Percentiles rank a stretch among this genome's conserved stretches.
These are phyloP conservation scores for Corythornis cristatus DNA, from an alignment of 2,113 vertebrate genomes.

Conservation along the genomic window DNA sequence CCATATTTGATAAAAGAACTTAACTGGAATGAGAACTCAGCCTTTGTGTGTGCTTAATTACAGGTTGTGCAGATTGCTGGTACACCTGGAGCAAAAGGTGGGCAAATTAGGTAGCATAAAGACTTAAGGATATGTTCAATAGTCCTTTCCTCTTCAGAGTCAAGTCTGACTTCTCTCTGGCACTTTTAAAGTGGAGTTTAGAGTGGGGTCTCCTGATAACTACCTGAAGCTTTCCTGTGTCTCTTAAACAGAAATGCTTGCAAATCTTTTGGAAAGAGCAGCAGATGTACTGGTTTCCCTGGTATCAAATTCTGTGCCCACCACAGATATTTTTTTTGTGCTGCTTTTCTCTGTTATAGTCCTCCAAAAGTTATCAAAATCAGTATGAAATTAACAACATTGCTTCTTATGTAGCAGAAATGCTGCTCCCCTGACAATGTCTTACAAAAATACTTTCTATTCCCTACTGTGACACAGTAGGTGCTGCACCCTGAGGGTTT, in stretches of 20 bases:
- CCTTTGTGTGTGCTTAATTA: background rate
- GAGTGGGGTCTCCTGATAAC: background rate
- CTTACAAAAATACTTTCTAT: conserved; percentile 19
- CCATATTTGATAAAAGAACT: background rate
- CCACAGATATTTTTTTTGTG: background rate
- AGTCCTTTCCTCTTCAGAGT: background rate
- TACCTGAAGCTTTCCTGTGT: background rate
- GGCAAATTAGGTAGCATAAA: background rate
- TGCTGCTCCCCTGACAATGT: conserved; percentile 11
- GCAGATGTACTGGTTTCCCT: conserved; percentile 53
- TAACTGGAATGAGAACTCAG: background rate
- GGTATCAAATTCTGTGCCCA: background rate
- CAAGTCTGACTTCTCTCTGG: background rate
- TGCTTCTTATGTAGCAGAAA: conserved; percentile 39
- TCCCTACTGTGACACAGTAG: conserved; percentile 35
- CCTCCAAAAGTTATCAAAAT: conserved; percentile 50
- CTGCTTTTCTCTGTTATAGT: conserved; percentile 58
- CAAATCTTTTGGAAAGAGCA: conserved; percentile 57
- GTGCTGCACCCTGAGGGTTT: background rate
- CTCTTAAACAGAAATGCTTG: conserved; percentile 55
- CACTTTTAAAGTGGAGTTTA: background rate
- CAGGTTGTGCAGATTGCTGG: background rate
- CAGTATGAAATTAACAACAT: conserved; percentile 70
- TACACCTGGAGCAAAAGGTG: background rate
- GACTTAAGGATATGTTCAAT: background rate